These are phyloP conservation scores for Clitarchus hookeri DNA, from an alignment of 2,888 invertebrate species.

Conservation along the genomic window DNA sequence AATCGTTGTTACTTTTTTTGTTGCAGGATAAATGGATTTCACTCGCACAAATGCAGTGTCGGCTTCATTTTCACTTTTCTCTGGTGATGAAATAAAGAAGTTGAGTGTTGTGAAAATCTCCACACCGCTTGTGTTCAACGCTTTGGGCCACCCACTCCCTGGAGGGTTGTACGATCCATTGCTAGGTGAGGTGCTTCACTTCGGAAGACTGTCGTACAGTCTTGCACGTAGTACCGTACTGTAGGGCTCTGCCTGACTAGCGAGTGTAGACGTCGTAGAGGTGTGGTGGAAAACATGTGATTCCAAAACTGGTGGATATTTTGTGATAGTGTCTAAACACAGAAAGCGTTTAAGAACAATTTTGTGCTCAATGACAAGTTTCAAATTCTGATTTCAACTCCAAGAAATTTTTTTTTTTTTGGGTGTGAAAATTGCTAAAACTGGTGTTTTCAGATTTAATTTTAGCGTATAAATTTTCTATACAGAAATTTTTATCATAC, in stretches of 20 bases:
- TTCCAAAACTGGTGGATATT: too few species aligned
- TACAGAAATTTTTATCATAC: too few species aligned
- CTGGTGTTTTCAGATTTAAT: too few species aligned
- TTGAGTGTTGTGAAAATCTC: conserved; percentile 82
- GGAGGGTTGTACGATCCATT: conserved; percentile 91
- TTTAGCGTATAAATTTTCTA: too few species aligned
- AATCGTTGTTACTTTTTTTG: not conserved
- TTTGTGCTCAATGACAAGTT: too few species aligned
- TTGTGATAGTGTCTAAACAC: too few species aligned
- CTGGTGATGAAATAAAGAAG: conserved; percentile 74
- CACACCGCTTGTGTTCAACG: conserved; percentile 78
- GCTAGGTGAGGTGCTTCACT: conserved; percentile 62
- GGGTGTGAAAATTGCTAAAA: too few species aligned
- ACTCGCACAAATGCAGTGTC: not conserved
- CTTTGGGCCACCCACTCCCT: conserved; percentile 76
- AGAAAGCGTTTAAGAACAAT: too few species aligned
- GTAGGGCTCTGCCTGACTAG: conserved; percentile 21
- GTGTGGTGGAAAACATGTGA: too few species aligned
- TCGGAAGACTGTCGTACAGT: not conserved
- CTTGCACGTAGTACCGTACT: conserved; percentile 22
- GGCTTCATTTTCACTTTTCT: conserved; percentile 72
- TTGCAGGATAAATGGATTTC: not conserved
- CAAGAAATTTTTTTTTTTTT: too few species aligned
- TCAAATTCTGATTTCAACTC: too few species aligned
- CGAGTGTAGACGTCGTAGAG: not conserved